Base-by-base conservation (phyloP, 2,797 vertebrate species). In the Molossus alvarezi region DNA sequence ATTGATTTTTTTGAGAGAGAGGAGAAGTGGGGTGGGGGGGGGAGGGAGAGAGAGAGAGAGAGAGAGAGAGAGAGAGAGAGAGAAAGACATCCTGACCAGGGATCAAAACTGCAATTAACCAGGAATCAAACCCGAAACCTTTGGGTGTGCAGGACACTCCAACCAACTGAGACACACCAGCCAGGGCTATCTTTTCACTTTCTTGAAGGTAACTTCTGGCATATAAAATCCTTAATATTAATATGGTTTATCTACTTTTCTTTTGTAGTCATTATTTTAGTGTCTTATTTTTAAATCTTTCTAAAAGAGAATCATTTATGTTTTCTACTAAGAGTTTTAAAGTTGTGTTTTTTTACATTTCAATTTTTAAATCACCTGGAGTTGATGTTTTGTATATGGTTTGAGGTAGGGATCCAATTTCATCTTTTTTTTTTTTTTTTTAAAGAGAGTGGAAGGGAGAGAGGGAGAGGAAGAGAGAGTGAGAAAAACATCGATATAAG, bases 261-360 rank as follows among this genome's bases (percentile, higher is more conserved):
- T 82, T 88, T 86, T 83, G 57, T 57, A 82, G 45, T 79, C 76
- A 88, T 29, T 91, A 86, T 73, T 89, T 75, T 33, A 88, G 37
- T 67, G 53, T 87, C 48, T 86, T 83, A 90, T 85, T 96, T 85
- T 21, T 93, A 94, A 92, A 88, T 80, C 72, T 48, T 82, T 91
- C 48, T 95, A 87, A 81, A 93, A 89, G 79, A 83, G 33, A 91
- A 93, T 86, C 53, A 86, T 21, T 58, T 87, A 27, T 33, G 62
- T 45, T 45, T 45, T 45, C 41, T 45, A 45, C 41, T 45, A 45
- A 45, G 41, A 45, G 41, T 45, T 45, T 85, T 83, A 67, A 77
- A 95, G 82, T 73, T 94, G 65, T 85, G 25, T 29, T 90, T 91
- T 7, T 7, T 94, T 69, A 75, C 64, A 69, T 88, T 92, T 96